Percentiles rank a stretch among this genome's conserved stretches.
These are phyloP conservation scores for Agapornis roseicollis DNA, from an alignment of 2,113 vertebrate species.

Conservation along the genomic window DNA sequence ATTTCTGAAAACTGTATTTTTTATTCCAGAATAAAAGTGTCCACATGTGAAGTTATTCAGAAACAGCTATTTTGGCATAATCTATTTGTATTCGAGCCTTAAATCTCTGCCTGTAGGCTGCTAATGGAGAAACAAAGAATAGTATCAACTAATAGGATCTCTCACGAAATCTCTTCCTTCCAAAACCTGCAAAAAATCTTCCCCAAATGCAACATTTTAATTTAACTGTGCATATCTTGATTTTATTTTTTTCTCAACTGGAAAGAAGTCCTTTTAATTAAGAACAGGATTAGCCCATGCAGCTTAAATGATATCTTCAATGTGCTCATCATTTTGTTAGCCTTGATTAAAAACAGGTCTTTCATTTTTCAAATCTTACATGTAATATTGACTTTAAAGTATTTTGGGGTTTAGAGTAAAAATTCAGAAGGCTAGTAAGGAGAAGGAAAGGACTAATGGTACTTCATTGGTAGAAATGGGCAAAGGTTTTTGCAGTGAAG, in stretches of 20 bases:
- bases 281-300: background rate
- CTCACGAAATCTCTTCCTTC: slow-evolving; percentile 21
- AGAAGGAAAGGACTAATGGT: background rate
- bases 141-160: slow-evolving; percentile 50
- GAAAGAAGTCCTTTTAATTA: slow-evolving; percentile 6
- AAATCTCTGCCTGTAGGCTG: slow-evolving; percentile 50
- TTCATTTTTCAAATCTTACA: background rate
- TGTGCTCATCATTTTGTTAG: slow-evolving; percentile 14
- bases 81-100: background rate
- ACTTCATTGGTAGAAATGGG: background rate
- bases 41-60: slow-evolving; percentile 34
- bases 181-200: slow-evolving; percentile 12
- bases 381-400: background rate
- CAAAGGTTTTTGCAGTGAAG: background rate
- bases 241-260: slow-evolving; percentile 4
- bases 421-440: background rate
- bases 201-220: background rate
- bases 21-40: slow-evolving; percentile 51
- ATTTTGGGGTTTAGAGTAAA: background rate
- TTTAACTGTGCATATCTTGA: slow-evolving; percentile 8
- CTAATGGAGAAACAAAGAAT: slow-evolving; percentile 36
- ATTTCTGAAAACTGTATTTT: slow-evolving; percentile 46
- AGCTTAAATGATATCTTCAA: background rate
- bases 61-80: slow-evolving; percentile 47
- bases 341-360: slow-evolving; percentile 30